These are phyloP conservation scores for Gopherus flavomarginatus DNA, from an alignment of 2,113 vertebrate species.

Conservation along the genomic window DNA sequence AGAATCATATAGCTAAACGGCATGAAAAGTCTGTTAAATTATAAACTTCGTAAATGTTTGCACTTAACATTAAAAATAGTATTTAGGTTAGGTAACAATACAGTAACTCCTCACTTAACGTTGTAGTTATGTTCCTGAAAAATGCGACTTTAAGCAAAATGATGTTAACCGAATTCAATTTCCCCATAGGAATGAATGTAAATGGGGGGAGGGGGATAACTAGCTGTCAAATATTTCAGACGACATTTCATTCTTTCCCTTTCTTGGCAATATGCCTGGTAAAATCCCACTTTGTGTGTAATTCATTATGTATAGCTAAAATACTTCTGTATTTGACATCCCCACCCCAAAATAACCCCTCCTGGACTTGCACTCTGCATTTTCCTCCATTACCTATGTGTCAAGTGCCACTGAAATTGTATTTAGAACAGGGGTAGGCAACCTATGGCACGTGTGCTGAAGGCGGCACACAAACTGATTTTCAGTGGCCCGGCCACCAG, in stretches of 20 bases:
- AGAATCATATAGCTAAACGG: not conserved
- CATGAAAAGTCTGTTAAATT: accelerated
- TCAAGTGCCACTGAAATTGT: not conserved
- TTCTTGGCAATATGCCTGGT: not conserved
- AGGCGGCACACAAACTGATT: too few species aligned
- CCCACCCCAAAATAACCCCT: not conserved
- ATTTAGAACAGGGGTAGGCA: not conserved
- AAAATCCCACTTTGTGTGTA: not conserved
- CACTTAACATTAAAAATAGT: not conserved
- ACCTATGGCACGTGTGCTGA: too few species aligned
- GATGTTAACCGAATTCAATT: too few species aligned
- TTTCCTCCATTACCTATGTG: not conserved
- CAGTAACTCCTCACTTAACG: too few species aligned
- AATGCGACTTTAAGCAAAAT: too few species aligned
- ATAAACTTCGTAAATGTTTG: not conserved
- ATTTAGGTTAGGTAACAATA: not conserved
- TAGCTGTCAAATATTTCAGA: not conserved
- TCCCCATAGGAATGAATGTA: too few species aligned
- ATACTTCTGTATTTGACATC: not conserved
- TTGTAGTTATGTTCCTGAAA: too few species aligned
- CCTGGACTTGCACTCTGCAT: not conserved
- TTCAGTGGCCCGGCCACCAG: too few species aligned
- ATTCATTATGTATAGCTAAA: not conserved
- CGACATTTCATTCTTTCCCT: not conserved
- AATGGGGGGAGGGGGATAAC: not conserved